Conservation (phyloP, 1,140 invertebrate species). For the Nasonia longicornis region DNA sequence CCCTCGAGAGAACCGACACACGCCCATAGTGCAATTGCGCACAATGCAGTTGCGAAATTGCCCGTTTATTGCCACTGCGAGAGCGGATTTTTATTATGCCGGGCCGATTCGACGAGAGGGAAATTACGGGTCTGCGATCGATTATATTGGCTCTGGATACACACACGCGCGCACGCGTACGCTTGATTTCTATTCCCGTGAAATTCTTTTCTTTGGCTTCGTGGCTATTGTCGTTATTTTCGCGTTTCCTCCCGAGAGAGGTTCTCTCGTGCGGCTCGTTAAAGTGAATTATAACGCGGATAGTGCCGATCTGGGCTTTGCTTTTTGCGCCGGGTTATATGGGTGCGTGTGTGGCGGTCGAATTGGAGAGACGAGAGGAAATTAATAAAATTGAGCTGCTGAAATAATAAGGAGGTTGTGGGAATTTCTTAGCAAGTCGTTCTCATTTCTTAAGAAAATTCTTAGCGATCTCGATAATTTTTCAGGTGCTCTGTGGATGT, state of each 20-base stretch:
- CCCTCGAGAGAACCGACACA: neutral
- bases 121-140: neutral
- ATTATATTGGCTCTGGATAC: neutral
- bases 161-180: neutral
- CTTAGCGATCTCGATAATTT: too few species aligned
- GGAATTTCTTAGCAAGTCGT: too few species aligned
- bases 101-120: neutral
- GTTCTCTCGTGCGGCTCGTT: neutral
- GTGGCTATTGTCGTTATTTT: neutral
- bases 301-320: too few species aligned
- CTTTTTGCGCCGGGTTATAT: neutral
- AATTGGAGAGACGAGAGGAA: neutral
- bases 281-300: neutral
- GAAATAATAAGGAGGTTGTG: too few species aligned
- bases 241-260: neutral
- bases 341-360: neutral
- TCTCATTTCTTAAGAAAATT: too few species aligned
- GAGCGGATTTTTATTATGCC: neutral
- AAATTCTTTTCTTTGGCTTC: neutral
- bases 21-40: neutral
- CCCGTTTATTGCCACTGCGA: neutral
- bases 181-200: neutral
- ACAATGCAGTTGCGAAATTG: neutral
- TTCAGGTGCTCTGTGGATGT: slow-evolving; percentile 72
- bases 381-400: neutral